Evolutionary conservation across 2,797 vertebrate species (phyloP).

Genomic region (Sciurus vulgaris): DNA sequence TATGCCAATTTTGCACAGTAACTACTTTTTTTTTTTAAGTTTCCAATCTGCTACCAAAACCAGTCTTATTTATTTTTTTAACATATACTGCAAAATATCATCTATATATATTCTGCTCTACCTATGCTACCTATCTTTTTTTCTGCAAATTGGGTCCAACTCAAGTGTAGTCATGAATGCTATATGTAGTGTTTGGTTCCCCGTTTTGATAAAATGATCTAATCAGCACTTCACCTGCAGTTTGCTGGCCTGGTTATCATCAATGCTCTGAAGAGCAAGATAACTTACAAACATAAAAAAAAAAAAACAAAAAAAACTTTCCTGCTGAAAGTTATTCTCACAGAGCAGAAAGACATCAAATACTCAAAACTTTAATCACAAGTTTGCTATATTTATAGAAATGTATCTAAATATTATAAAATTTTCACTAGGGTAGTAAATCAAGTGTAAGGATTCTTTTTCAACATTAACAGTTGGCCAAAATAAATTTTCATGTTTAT

Average conservation of each 20-base stretch:
- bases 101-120: not conserved
- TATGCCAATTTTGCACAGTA: not conserved
- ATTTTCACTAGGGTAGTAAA: constrained; percentile 9
- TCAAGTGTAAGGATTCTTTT: constrained; percentile 16
- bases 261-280: constrained; percentile 11
- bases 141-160: not conserved
- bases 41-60: constrained; percentile 57
- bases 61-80: not conserved
- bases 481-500: constrained; percentile 28
- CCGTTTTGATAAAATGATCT: not conserved
- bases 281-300: constrained; percentile 6
- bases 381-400: constrained; percentile 20
- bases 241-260: not conserved
- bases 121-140: not conserved
- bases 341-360: not conserved
- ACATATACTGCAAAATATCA: constrained; percentile 1
- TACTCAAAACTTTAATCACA: not conserved
- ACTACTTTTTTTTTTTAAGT: constrained; percentile 34
- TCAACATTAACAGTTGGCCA: constrained; percentile 47
- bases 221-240: not conserved
- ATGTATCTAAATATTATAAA: constrained; percentile 27
- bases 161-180: not conserved
- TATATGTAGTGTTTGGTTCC: not conserved
- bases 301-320: not conserved
- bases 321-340: no score